phyloP scores from a whole-genome alignment of 2,888 invertebrate species.

The Monoplex corrugatus region DNA sequence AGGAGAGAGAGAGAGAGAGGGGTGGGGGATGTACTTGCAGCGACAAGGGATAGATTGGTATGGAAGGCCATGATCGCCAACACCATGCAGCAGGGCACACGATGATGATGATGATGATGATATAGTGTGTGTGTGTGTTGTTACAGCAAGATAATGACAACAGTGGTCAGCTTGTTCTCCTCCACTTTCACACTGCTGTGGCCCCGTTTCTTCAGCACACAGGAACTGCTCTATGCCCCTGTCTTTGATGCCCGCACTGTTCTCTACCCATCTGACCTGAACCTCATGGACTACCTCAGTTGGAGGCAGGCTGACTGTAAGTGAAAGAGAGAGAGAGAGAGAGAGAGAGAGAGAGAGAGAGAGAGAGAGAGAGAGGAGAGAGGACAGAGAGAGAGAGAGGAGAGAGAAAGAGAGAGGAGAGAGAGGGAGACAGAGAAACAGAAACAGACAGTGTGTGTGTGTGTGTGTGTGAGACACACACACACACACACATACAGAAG shows the following conservation, averaged over 20 bases:
- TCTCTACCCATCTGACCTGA: constrained; percentile 92
- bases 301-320: constrained; percentile 82
- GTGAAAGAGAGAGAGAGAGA: constrained; percentile 40
- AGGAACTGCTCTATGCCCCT: constrained; percentile 90
- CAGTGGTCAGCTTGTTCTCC: constrained; percentile 93
- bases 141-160: constrained; percentile 90
- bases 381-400: neutral
- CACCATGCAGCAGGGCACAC: too few relatives aligned
- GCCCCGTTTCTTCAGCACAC: constrained; percentile 89
- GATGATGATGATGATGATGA: too few relatives aligned
- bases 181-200: constrained; percentile 94
- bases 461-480: too few relatives aligned
- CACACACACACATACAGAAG: neutral
- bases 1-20: too few relatives aligned
- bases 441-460: too few relatives aligned
- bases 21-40: too few relatives aligned
- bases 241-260: constrained; percentile 95
- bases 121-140: too few relatives aligned
- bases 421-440: too few relatives aligned
- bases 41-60: too few relatives aligned
- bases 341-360: neutral
- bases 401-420: neutral
- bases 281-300: constrained; percentile 84
- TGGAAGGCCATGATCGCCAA: too few relatives aligned
- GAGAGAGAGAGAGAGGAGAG: neutral